phyloP scores from a whole-genome alignment of 2,888 invertebrate genomes.

The Pandemis corylana region DNA sequence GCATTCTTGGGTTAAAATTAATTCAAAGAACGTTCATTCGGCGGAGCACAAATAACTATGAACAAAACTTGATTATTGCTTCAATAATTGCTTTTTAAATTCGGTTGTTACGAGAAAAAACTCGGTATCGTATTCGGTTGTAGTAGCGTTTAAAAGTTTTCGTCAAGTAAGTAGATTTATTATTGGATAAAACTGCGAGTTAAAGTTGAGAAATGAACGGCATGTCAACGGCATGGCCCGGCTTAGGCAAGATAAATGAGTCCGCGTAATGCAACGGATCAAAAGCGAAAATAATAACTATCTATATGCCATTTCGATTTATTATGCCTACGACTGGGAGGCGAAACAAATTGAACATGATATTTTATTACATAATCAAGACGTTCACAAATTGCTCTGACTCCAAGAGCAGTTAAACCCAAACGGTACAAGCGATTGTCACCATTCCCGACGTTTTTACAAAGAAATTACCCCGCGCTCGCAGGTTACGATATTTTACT shows the following conservation, averaged over 20 bases:
- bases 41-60: background rate
- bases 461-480: conserved; percentile 33
- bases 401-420: conserved; percentile 13
- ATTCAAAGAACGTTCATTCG: conserved; percentile 12
- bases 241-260: conserved; percentile 74
- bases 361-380: conserved; percentile 12
- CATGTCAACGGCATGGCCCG: conserved; percentile 72
- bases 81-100: background rate
- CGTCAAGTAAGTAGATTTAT: conserved; percentile 65
- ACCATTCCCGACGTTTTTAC: conserved; percentile 26
- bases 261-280: conserved; percentile 66
- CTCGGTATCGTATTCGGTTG: conserved; percentile 33
- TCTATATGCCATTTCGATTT: conserved; percentile 20
- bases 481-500: conserved; percentile 39
- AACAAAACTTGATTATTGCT: background rate
- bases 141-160: conserved; percentile 46
- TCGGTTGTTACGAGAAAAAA: background rate
- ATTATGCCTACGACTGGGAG: background rate
- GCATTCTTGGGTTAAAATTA: conserved; percentile 10
- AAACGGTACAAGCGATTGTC: conserved; percentile 9
- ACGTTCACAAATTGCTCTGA: conserved; percentile 3
- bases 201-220: conserved; percentile 72
- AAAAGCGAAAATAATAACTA: conserved; percentile 48
- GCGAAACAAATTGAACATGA: conserved; percentile 12
- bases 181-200: conserved; percentile 61